A percentile compares a stretch with the other conserved stretches of the same genome.
These are phyloP conservation scores for Molorchus minor DNA, from an alignment of 2,888 invertebrate species.

Conservation along the genomic window DNA sequence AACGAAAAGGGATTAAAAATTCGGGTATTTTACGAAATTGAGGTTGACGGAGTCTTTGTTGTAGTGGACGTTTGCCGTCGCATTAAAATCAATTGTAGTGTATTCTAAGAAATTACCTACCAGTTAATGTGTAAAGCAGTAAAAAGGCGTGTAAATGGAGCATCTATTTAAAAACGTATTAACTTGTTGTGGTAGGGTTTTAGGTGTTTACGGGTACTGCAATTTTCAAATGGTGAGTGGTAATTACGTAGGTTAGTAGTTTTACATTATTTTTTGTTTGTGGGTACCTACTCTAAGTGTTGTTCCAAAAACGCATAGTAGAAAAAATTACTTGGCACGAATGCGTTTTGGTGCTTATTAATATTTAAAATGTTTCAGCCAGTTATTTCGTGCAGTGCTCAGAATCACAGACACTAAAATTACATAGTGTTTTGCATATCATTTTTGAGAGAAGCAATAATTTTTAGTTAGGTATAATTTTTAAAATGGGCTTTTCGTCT, in stretches of 20 bases:
- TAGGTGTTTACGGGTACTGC: constrained; percentile 24
- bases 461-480: constrained; percentile 61
- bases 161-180: not conserved
- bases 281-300: constrained; percentile 30
- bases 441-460: constrained; percentile 61
- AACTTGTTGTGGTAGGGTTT: constrained; percentile 7
- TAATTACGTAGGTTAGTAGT: constrained; percentile 29
- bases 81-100: too few relatives aligned
- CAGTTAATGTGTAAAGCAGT: too few relatives aligned
- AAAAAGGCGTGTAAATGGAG: not conserved
- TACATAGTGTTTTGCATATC: constrained; percentile 63
- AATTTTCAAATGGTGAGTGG: constrained; percentile 33
- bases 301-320: constrained; percentile 53
- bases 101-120: too few relatives aligned
- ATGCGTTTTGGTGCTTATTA: constrained; percentile 60
- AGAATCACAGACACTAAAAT: constrained; percentile 62
- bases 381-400: constrained; percentile 58
- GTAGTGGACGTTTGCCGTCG: constrained; percentile 45
- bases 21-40: too few relatives aligned
- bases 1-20: too few relatives aligned
- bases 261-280: constrained; percentile 35
- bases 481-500: constrained; percentile 55
- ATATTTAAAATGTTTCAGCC: constrained; percentile 57
- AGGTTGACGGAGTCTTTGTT: too few relatives aligned
- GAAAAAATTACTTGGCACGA: constrained; percentile 58